phyloP scores from a whole-genome alignment of 2,113 vertebrate genomes.

The Psilopogon haemacephalus region DNA sequence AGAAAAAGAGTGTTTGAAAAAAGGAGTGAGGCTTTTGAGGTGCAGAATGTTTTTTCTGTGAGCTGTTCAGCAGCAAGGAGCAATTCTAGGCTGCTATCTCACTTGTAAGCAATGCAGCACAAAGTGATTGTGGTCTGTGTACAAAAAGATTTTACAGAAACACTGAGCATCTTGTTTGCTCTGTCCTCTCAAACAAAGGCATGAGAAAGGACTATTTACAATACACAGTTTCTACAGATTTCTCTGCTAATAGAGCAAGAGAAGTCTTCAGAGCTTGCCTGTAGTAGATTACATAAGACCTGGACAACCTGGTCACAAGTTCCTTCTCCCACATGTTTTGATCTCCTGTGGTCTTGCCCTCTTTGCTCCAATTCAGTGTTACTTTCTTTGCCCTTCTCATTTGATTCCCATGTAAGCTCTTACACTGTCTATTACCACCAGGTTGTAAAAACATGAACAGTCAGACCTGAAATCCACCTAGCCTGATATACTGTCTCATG shows the following conservation, averaged over 20 bases:
- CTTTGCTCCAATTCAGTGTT: not conserved
- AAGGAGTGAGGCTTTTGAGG: not conserved
- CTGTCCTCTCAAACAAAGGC: conserved; percentile 3
- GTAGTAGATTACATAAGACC: not conserved
- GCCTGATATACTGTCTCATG: not conserved
- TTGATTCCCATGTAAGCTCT: not conserved
- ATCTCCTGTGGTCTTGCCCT: not conserved
- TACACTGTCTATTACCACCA: not conserved
- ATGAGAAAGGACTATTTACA: not conserved
- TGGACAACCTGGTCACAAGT: not conserved
- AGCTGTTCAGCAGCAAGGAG: not conserved
- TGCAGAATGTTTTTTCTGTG: not conserved
- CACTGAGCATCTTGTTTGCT: not conserved
- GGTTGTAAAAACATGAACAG: not conserved
- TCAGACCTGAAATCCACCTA: not conserved
- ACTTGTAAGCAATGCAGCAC: not conserved
- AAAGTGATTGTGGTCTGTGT: not conserved
- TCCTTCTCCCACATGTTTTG: not conserved
- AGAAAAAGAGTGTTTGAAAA: not conserved
- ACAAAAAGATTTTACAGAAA: not conserved
- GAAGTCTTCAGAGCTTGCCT: not conserved
- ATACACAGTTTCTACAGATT: not conserved
- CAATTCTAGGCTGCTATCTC: not conserved
- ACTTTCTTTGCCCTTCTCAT: not conserved
- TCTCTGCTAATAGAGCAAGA: not conserved